Base-by-base conservation (phyloP, 2,113 vertebrate genomes). In the Protobothrops mucrosquamatus region DNA sequence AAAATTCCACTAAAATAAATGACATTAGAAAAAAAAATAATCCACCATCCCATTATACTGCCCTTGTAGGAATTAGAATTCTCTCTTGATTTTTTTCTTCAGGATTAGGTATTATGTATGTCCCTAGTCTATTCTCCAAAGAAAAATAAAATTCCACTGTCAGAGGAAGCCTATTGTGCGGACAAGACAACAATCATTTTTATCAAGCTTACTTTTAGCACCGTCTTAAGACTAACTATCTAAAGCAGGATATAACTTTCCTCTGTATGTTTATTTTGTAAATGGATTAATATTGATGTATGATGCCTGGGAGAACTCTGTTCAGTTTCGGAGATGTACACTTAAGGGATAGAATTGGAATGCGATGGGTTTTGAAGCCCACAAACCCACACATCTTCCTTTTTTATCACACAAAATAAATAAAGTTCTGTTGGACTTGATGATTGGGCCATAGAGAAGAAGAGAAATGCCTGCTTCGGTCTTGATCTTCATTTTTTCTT, bases 241-340 rank as follows among this genome's bases (percentile, higher is more conserved):
- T 88, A 89, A 93, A 93, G 87, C 85, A 69, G 6, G 51, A 61
- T 59, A 91, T 54, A 61, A 90, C 11, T 48, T 61, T 15, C 52
- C n/a, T 86, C 46, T 26, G 43, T 22, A 39, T 29, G 3, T 86
- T 90, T 81, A 39, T 46, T 81, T 39, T 86, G 55, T 43, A 64
- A 74, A 64, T 34, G 54, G 88, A 90, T 90, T 81, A n/a, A 93
- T 93, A 90, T 85, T 90, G 90, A 93, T 61, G 61, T 29, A 46
- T 10, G n/a, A 59, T 55, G 23, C 54, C 22, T 61, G 92, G 59
- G 52, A 55, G 92, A 93, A 86, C 12, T 52, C 29, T 74, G 39
- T 59, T 86, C 74, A 1, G 2, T 93, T 59, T 85, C 57, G 90
- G 85, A 29, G 54, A 93, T 39, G 52, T n/a, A 48, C 43, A 90